Evolutionary conservation across 2,888 invertebrate genomes (phyloP).

Genomic region (Priocnemis perturbator): DNA sequence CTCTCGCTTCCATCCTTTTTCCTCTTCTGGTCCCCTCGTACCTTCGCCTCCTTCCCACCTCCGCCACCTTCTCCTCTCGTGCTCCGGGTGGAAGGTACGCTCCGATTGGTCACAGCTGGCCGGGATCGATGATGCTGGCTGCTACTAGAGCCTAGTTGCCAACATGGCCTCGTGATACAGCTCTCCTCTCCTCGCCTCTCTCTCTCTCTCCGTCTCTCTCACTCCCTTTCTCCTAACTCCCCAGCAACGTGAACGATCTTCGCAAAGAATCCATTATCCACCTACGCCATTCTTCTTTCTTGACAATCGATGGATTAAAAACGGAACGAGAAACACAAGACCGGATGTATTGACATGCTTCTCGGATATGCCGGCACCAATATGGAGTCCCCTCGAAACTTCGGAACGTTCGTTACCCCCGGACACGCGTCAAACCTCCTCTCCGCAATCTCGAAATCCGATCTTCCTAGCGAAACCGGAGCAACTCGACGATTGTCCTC

Average conservation of each 20-base stretch:
- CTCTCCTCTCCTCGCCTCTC: conserved; percentile 6
- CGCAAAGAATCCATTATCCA: background rate
- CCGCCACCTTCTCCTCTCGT: conserved; percentile 6
- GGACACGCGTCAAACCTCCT: too few species aligned
- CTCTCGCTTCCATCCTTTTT: conserved; percentile 24
- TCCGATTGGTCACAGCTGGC: conserved; percentile 66
- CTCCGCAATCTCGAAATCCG: too few species aligned
- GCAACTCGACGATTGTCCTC: too few species aligned
- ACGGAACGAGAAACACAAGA: too few species aligned
- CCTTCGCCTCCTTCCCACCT: conserved; percentile 15
- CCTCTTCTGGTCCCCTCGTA: conserved; percentile 23
- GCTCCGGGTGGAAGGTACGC: conserved; percentile 41
- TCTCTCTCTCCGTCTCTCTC: background rate
- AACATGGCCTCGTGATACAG: conserved; percentile 46
- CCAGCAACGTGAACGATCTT: background rate
- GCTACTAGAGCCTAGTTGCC: conserved; percentile 26
- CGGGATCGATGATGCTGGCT: conserved; percentile 62
- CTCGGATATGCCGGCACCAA: too few species aligned
- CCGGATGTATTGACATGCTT: too few species aligned
- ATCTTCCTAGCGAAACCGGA: too few species aligned
- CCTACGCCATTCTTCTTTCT: conserved; percentile 1
- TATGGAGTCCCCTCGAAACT: too few species aligned
- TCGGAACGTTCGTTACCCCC: too few species aligned
- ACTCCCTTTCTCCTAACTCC: background rate
- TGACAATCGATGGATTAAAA: conserved; percentile 2